A percentile compares a stretch with the other conserved stretches of the same genome.
Evolutionary conservation across 2,888 invertebrate species (phyloP).

Genomic region (Cheilosia variabilis): DNA sequence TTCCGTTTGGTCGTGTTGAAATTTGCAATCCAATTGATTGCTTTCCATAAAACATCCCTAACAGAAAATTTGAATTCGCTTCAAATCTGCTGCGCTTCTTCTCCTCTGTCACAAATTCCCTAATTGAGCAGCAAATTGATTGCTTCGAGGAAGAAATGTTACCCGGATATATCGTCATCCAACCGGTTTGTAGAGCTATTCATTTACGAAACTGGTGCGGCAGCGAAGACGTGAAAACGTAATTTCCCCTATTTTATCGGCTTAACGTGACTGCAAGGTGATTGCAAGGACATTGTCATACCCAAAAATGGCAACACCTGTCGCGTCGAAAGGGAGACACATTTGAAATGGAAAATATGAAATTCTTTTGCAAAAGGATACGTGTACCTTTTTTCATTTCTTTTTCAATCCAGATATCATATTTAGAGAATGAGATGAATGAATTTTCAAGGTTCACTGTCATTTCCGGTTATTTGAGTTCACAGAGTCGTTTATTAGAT

Average conservation of each 20-base stretch:
- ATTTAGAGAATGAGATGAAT: slow-evolving; percentile 13
- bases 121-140: slow-evolving; percentile 47
- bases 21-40: not conserved
- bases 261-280: slow-evolving; percentile 4
- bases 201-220: not conserved
- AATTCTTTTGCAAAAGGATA: slow-evolving; percentile 18
- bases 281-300: not conserved
- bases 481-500: slow-evolving; percentile 44
- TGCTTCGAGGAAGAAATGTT: not conserved
- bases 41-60: not conserved
- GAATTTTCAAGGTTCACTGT: slow-evolving; percentile 27
- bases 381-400: not conserved
- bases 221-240: not conserved
- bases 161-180: slow-evolving; percentile 2
- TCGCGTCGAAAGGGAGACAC: not conserved
- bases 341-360: slow-evolving; percentile 12
- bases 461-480: slow-evolving; percentile 27
- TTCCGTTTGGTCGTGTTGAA: not conserved
- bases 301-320: too few relatives aligned
- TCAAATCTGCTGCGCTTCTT: slow-evolving; percentile 1
- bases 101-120: slow-evolving; percentile 8
- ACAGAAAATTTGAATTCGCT: slow-evolving; percentile 16
- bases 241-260: not conserved
- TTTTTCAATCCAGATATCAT: not conserved
- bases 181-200: slow-evolving; percentile 1